Percentiles rank a stretch among this genome's conserved stretches.
Evolutionary conservation across 2,113 vertebrate species (phyloP).

Genomic region (Petaurus breviceps): DNA sequence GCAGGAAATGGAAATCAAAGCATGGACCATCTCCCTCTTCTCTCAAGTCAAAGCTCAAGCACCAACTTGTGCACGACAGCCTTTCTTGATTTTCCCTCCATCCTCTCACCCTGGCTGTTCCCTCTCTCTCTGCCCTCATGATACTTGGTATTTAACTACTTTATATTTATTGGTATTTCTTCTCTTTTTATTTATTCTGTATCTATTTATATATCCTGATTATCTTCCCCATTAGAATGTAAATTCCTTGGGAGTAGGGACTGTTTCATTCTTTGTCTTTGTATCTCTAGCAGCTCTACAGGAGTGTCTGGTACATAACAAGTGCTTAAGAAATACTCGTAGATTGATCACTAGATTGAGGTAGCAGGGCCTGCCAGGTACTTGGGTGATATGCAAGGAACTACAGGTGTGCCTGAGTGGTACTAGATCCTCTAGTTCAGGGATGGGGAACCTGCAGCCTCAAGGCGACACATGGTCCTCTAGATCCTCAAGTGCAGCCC

Average conservation of each 20-base stretch:
- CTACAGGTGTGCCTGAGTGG: neutral
- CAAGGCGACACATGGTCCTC: too few relatives aligned
- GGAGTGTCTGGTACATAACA: neutral
- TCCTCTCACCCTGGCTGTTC: neutral
- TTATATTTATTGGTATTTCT: neutral
- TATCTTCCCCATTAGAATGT: neutral
- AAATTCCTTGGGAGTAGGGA: neutral
- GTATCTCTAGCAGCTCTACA: neutral
- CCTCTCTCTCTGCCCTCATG: neutral
- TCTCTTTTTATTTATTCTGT: neutral
- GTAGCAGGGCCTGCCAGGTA: neutral
- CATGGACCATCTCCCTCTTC: neutral
- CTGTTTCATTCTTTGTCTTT: neutral
- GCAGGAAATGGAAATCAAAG: neutral
- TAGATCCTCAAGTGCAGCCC: too few relatives aligned
- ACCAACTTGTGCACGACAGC: neutral
- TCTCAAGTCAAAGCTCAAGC: neutral
- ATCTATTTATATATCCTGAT: neutral
- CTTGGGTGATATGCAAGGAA: neutral
- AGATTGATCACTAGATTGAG: neutral
- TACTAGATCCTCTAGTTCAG: neutral
- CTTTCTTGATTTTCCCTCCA: neutral
- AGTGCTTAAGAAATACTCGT: neutral
- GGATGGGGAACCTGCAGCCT: too few relatives aligned
- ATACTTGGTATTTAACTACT: neutral